phyloP scores from a whole-genome alignment of 2,888 invertebrate species.

The Ptychoptera contaminata region DNA sequence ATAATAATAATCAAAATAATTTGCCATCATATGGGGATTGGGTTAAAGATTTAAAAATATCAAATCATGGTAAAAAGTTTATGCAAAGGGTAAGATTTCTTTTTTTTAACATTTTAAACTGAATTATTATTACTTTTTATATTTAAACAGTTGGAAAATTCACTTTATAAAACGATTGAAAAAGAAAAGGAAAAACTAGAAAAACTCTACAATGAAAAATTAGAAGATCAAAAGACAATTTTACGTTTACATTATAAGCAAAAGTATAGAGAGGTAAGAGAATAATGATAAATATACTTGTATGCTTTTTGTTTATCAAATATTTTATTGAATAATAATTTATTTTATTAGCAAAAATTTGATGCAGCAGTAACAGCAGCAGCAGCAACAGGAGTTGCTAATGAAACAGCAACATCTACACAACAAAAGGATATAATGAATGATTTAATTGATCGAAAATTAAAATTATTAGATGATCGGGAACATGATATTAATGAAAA shows the following conservation, averaged over 20 bases:
- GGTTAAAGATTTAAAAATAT: conserved; percentile 25
- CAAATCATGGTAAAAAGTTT: conserved; percentile 22
- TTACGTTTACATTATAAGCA: conserved; percentile 21
- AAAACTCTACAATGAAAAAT: conserved; percentile 18
- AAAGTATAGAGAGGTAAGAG: conserved; percentile 19
- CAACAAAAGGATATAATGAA: neutral
- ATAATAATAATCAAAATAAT: neutral
- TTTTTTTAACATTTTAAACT: neutral
- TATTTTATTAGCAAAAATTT: neutral
- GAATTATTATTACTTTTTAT: neutral
- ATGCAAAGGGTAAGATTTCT: conserved; percentile 19
- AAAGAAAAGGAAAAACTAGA: conserved; percentile 20
- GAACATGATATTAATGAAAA: neutral
- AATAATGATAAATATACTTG: neutral
- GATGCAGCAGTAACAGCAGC: neutral
- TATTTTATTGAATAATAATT: neutral
- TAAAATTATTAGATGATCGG: neutral
- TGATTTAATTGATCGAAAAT: neutral
- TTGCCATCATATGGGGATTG: conserved; percentile 20
- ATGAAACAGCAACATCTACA: neutral
- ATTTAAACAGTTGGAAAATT: conserved; percentile 17
- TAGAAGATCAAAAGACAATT: conserved; percentile 22
- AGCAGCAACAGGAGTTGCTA: neutral
- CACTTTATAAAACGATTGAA: conserved; percentile 20
- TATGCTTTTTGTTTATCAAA: neutral